Percentiles rank a stretch among this genome's conserved stretches.
phyloP scores from a whole-genome alignment of 1,140 invertebrate genomes.

The Pseudobourletiella spinata region DNA sequence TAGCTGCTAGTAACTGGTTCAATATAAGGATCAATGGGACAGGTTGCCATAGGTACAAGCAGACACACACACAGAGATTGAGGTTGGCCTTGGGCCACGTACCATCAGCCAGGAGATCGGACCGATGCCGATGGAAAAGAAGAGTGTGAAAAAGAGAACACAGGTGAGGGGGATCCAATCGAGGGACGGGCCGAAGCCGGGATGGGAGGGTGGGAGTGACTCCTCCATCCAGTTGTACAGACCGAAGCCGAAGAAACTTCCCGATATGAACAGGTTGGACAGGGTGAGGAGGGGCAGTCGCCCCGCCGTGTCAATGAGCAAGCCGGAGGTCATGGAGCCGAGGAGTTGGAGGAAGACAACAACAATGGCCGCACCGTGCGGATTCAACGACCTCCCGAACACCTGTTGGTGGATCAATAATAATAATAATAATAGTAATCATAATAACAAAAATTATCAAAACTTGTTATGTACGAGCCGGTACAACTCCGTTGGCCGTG shows the following conservation, averaged over 20 bases:
- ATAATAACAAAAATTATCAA: no score
- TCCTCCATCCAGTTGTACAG: constrained; percentile 36
- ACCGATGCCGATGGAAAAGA: constrained; percentile 77
- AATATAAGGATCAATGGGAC: no score
- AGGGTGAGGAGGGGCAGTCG: constrained; percentile 64
- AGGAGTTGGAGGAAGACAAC: constrained; percentile 67
- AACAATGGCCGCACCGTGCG: constrained; percentile 69
- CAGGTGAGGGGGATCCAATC: constrained; percentile 75
- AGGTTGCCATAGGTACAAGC: no score
- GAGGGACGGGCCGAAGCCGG: constrained; percentile 40
- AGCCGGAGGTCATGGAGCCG: constrained; percentile 64
- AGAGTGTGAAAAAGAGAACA: constrained; percentile 68
- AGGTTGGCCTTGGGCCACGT: no score
- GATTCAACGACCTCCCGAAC: constrained; percentile 60
- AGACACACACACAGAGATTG: no score
- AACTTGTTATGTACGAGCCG: no score
- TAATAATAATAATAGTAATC: no score
- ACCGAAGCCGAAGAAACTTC: constrained; percentile 36
- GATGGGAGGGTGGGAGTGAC: constrained; percentile 27
- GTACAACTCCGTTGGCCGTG: no score
- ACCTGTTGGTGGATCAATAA: no score
- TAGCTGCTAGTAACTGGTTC: no score
- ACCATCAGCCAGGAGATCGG: constrained; percentile 74
- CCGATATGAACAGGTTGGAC: constrained; percentile 71
- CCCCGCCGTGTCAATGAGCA: constrained; percentile 68